These are phyloP conservation scores for Scaptodrosophila lebanonensis DNA, from an alignment of 1,140 invertebrate genomes.

Conservation along the genomic window DNA sequence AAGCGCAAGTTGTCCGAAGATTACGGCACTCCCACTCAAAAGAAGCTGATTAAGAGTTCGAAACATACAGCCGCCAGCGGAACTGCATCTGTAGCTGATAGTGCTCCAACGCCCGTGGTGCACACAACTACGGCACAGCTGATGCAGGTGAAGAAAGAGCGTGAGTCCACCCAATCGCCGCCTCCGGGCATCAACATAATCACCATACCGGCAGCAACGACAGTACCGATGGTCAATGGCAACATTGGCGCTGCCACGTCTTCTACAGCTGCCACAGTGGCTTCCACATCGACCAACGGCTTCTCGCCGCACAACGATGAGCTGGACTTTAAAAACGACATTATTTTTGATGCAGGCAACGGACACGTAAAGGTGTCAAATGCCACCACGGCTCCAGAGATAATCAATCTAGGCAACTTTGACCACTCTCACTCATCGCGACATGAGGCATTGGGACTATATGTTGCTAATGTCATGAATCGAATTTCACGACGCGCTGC, in stretches of 20 bases:
- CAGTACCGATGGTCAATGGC: constrained; percentile 47
- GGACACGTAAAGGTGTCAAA: constrained; percentile 14
- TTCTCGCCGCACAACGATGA: constrained; percentile 69
- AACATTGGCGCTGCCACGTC: constrained; percentile 43
- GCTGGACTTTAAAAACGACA: constrained; percentile 69
- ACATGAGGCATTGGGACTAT: constrained; percentile 67
- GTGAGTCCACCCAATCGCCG: constrained; percentile 50
- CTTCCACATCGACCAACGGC: constrained; percentile 68
- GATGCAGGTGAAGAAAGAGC: constrained; percentile 60
- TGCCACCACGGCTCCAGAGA: constrained; percentile 43
- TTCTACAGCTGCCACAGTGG: constrained; percentile 59
- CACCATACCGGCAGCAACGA: constrained; percentile 62
- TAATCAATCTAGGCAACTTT: constrained; percentile 71
- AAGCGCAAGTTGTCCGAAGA: constrained; percentile 69
- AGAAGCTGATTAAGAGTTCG: constrained; percentile 37
- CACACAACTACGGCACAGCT: constrained; percentile 59
- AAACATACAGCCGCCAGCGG: constrained; percentile 25
- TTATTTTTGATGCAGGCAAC: constrained; percentile 62
- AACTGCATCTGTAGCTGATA: constrained; percentile 1
- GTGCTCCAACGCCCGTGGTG: constrained; percentile 26
- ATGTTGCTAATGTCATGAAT: constrained; percentile 75
- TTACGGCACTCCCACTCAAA: constrained; percentile 21
- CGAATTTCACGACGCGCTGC: constrained; percentile 53
- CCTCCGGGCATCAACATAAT: constrained; percentile 69
- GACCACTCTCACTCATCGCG: constrained; percentile 67